Evolutionary conservation across 2,888 invertebrate species (phyloP), one percentile per base, ranked within the genome.

Genomic region (Patella caerulea): DNA sequence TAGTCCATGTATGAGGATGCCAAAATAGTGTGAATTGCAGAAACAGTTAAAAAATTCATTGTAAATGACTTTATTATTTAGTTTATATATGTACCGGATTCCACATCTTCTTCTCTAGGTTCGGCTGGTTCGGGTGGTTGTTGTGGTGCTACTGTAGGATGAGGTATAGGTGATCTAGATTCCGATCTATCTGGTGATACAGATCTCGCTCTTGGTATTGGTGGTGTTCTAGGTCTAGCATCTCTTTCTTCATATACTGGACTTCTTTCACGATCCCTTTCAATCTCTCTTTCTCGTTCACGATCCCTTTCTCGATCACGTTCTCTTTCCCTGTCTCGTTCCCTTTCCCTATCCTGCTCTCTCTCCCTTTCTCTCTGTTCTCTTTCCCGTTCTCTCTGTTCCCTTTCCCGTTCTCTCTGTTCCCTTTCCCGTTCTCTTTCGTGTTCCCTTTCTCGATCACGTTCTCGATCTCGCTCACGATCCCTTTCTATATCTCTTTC

Each of bases 81-180:
- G 45, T 9, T 45, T 45, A 45, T 45, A 9, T 7, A 45, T 78
- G 76, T 71, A 81, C 84, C 84, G 75, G 81, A 59, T 72, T 83
- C 81, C 15, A 74, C 72, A 17, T 82, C 83, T 71, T 83, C 82
- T 65, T 77, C 75, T 19, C 83, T 84, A 45, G 45, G 45, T 70
- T 85, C 84, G 29, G 86, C 86, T 29, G 83, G 83, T 29, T 84
- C 83, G n/a, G 82, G 83, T 12, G 84, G 80, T 73, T 73, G 76
- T 34, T 83, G 79, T 53, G 75, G 74, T 29, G 81, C 79, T 17
- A 75, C 71, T 55, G 74, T 77, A 19, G 65, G 78, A 69, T 80
- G 80, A 65, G 71, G 53, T 15, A 75, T 65, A 15, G 78, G 78
- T 73, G 82, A 84, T 73, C 83, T 81, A 53, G 82, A 82, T 76